phyloP scores from a whole-genome alignment of 2,797 vertebrate genomes.

The Onychomys arenicola region DNA sequence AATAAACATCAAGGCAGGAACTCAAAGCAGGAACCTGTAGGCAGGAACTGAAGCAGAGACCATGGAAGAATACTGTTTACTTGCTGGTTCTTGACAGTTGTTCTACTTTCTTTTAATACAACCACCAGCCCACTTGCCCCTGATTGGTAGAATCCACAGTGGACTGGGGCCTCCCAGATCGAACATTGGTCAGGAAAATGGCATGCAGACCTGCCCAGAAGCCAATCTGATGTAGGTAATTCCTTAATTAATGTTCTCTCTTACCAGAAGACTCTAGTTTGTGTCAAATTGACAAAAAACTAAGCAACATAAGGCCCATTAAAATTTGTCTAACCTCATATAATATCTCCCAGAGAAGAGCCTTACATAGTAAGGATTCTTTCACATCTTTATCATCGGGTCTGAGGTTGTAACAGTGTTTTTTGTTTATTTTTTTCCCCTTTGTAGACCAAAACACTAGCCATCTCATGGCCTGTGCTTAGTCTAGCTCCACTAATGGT shows the following conservation, averaged over 20 bases:
- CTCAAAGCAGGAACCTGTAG: neutral
- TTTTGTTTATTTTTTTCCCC: neutral
- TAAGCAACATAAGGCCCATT: neutral
- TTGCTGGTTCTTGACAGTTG: neutral
- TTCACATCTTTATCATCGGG: neutral
- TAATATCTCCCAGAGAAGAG: slow-evolving; percentile 18
- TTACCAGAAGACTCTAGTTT: neutral
- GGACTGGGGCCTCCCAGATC: neutral
- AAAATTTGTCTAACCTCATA: neutral
- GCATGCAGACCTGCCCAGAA: neutral
- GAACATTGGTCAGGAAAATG: neutral
- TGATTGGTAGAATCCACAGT: neutral
- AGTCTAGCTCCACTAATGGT: neutral
- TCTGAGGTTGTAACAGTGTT: neutral
- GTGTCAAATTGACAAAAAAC: neutral
- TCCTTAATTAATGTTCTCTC: neutral
- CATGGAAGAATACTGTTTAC: neutral
- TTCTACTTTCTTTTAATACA: neutral
- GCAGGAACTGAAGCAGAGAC: neutral
- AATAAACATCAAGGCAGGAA: neutral
- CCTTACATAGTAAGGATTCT: neutral
- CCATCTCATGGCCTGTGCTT: neutral
- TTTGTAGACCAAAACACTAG: neutral
- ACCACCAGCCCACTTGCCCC: neutral
- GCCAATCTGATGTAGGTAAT: neutral